Base-by-base conservation (phyloP, 1,140 invertebrate genomes). In the Drosophila pseudoananassae region DNA sequence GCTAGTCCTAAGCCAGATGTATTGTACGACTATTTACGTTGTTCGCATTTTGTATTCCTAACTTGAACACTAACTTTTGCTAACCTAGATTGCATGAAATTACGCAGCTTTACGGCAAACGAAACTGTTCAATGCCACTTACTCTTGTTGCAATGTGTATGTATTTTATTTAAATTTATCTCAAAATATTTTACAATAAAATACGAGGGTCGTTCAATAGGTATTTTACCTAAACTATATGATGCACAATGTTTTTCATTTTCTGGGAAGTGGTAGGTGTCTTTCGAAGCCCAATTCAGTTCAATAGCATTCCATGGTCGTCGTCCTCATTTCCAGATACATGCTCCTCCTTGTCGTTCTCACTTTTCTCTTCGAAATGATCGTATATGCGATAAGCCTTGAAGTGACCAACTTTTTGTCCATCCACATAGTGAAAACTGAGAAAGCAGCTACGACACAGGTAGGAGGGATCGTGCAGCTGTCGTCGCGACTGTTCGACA, bases 391-490 rank as follows among this genome's bases (percentile, higher is more conserved):
- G 92, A 91, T 92, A 94, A 1, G 94, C 93, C 46, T 93, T 92
- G 61, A 95, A 95, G 10, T 93, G 61, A 0, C 93, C 93, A 9
- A 94, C 88, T 78, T 94, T 95, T 45, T 93, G 80, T 0, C 93
- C 93, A 59, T 95, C 91, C 0, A 93, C 90, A 70, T 95, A 96
- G 75, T 95, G 93, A 65, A 94, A 96, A 0, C 93, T 93, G 29
- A 93, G 92, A 55, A 95, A 94, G 78, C 95, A 96, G 0, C 79
- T 91, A 3, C 94, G 93, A 75, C 95, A 96, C 58, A 95, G 93
- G 79, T 93, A 95, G 6, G 94, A 93, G 9, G 94, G 94, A 91
- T 95, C 94, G 75, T 95, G 94, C 2, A 95, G 94, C 40, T 96
- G 92, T 15, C 93, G 89, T 5, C 93, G 90, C 52, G 94, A 94